These are phyloP conservation scores for Pygocentrus nattereri DNA, from an alignment of 2,797 vertebrate species.

Conservation along the genomic window DNA sequence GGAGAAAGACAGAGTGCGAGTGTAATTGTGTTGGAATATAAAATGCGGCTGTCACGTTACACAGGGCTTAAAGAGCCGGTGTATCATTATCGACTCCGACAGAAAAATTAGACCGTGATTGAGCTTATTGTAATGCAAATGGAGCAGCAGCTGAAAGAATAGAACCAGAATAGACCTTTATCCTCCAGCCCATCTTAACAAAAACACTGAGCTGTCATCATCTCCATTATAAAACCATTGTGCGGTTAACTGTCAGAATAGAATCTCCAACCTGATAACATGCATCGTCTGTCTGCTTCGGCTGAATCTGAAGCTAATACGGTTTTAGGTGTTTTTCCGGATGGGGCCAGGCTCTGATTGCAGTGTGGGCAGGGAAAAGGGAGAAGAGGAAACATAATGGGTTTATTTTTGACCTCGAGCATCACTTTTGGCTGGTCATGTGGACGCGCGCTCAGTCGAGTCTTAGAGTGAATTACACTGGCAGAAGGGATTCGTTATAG, in stretches of 20 bases:
- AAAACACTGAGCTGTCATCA: slow-evolving; percentile 61
- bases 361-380: slow-evolving; percentile 16
- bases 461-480: slow-evolving; percentile 15
- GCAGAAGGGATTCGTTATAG: slow-evolving; percentile 1
- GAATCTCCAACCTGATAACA: slow-evolving; percentile 55
- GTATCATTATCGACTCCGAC: slow-evolving; percentile 61
- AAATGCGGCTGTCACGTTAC: slow-evolving; percentile 61
- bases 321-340: slow-evolving; percentile 44
- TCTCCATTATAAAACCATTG: slow-evolving; percentile 57
- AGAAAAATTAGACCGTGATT: slow-evolving; percentile 64
- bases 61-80: slow-evolving; percentile 48
- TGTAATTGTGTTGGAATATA: slow-evolving; percentile 51
- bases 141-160: slow-evolving; percentile 46
- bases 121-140: slow-evolving; percentile 66
- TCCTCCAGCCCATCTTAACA: slow-evolving; percentile 58
- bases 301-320: slow-evolving; percentile 29
- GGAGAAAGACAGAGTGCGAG: slow-evolving; percentile 30
- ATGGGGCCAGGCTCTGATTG: slow-evolving; percentile 35
- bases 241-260: slow-evolving; percentile 55
- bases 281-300: slow-evolving; percentile 23
- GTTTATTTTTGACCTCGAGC: slow-evolving; percentile 30
- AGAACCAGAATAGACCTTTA: slow-evolving; percentile 57
- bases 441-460: background rate
- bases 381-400: slow-evolving; percentile 35
- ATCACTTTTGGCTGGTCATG: slow-evolving; percentile 21